phyloP scores from a whole-genome alignment of 2,797 vertebrate genomes.

The Otus scops region DNA sequence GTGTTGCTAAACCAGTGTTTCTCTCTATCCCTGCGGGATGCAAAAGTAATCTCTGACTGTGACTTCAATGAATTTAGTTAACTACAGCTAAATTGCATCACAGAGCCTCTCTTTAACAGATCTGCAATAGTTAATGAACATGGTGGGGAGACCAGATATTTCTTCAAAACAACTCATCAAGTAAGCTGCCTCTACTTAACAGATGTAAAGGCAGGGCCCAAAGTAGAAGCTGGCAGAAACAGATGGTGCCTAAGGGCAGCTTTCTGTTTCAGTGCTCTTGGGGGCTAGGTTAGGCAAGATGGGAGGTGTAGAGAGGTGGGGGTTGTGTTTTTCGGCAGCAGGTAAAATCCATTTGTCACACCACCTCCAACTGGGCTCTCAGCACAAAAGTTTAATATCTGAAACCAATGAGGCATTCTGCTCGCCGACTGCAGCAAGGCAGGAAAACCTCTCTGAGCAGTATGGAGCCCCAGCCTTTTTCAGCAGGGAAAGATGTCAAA shows the following conservation, averaged over 20 bases:
- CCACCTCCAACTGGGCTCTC: slow-evolving; percentile 79
- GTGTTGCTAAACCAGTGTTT: slow-evolving; percentile 35
- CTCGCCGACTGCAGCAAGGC: slow-evolving; percentile 48
- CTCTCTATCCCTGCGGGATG: slow-evolving; percentile 52
- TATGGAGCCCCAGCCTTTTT: slow-evolving; percentile 12
- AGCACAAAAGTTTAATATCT: slow-evolving; percentile 81
- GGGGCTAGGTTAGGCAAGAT: slow-evolving; percentile 67
- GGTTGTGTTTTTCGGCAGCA: slow-evolving; percentile 79
- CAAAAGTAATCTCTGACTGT: slow-evolving; percentile 57
- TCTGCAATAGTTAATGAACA: slow-evolving; percentile 63
- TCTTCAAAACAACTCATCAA: slow-evolving; percentile 80
- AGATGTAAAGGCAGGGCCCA: slow-evolving; percentile 79
- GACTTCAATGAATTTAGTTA: slow-evolving; percentile 69
- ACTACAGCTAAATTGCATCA: slow-evolving; percentile 42
- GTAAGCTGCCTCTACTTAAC: slow-evolving; percentile 73
- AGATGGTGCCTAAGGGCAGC: slow-evolving; percentile 85
- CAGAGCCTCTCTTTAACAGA: slow-evolving; percentile 39
- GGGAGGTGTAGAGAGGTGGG: slow-evolving; percentile 54
- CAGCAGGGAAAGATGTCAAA: slow-evolving; percentile 18
- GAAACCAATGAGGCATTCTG: slow-evolving; percentile 79
- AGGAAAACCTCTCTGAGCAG: neutral
- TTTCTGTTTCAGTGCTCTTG: slow-evolving; percentile 77
- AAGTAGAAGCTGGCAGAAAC: slow-evolving; percentile 79
- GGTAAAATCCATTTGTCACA: slow-evolving; percentile 88
- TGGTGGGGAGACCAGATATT: slow-evolving; percentile 63